Evolutionary conservation across 2,797 vertebrate species (phyloP).

Genomic region (Enoplosus armatus): DNA sequence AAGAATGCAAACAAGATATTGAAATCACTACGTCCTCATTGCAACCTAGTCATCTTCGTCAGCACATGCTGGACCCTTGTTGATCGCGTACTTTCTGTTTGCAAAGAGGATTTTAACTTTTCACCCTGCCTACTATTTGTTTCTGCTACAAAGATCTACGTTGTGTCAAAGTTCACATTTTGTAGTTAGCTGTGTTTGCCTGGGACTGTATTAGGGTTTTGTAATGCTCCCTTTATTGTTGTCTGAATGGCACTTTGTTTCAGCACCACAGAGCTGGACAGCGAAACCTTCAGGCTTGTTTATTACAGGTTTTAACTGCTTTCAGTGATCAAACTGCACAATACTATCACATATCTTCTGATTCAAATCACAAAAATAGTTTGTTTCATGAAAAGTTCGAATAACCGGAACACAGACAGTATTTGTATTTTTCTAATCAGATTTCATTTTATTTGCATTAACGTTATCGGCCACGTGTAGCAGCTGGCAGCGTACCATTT

Average conservation of each 20-base stretch:
- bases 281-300: background rate
- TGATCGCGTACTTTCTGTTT: background rate
- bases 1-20: background rate
- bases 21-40: background rate
- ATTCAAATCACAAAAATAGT: background rate
- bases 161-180: too few species aligned
- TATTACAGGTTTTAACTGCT: background rate
- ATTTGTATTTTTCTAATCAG: background rate
- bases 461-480: fast-evolving
- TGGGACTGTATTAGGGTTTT: too few species aligned
- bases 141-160: background rate
- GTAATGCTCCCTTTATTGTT: background rate
- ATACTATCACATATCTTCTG: background rate
- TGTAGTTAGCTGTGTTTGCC: background rate
- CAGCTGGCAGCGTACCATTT: background rate
- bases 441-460: background rate
- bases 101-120: background rate
- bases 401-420: background rate
- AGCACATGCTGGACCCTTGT: background rate
- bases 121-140: background rate
- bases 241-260: background rate
- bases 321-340: background rate
- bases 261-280: conserved; percentile 30
- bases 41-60: background rate
- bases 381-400: background rate